These are phyloP conservation scores for Leucosticte australis DNA, from an alignment of 2,113 vertebrate genomes.

Conservation along the genomic window DNA sequence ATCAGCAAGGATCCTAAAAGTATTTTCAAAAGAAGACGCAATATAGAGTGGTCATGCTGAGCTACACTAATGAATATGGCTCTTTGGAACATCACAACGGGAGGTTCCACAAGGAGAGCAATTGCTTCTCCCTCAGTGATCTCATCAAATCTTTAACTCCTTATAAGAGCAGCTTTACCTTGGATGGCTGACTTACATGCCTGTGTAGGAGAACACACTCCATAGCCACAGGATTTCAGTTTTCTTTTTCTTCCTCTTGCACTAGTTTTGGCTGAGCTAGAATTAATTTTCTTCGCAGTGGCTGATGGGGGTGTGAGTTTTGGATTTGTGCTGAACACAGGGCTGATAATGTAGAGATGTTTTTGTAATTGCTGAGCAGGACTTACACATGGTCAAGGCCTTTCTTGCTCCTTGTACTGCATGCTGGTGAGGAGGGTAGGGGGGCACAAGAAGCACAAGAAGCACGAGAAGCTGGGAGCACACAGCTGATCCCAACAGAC, in stretches of 20 bases:
- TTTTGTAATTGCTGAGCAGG: background rate
- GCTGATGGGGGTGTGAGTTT: background rate
- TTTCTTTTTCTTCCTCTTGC: background rate
- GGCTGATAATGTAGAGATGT: background rate
- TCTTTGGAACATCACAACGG: background rate
- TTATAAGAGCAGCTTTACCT: background rate
- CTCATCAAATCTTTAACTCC: background rate
- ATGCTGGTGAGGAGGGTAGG: too few species aligned
- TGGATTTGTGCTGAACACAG: background rate
- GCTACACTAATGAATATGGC: background rate
- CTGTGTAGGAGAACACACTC: background rate
- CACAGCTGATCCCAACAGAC: background rate
- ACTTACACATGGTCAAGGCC: fast-evolving
- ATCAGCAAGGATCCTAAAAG: background rate
- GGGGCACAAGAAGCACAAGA: background rate
- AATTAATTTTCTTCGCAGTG: background rate
- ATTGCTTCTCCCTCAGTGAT: background rate
- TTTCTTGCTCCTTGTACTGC: fast-evolving
- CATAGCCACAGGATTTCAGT: background rate
- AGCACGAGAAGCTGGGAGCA: background rate
- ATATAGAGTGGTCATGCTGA: background rate
- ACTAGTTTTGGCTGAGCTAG: background rate
- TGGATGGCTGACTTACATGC: background rate
- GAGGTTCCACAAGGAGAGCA: background rate
- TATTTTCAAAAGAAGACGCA: background rate